phyloP scores from a whole-genome alignment of 2,888 invertebrate species.

The Trissonchulus latispiculum region DNA sequence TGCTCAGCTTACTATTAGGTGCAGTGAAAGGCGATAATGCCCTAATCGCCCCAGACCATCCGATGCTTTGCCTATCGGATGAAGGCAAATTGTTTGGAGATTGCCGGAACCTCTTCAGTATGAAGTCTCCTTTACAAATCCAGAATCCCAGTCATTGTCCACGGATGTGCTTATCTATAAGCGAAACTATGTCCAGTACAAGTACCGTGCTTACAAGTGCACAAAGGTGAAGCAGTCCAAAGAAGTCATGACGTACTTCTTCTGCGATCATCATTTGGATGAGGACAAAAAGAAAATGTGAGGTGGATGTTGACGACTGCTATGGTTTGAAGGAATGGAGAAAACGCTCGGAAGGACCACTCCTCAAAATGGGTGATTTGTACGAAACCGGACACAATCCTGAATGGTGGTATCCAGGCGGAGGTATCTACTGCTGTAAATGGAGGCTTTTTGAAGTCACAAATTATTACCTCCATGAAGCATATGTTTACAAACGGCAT shows the following conservation, averaged over 20 bases:
- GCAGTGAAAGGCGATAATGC: too few relatives aligned
- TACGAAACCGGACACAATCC: not conserved
- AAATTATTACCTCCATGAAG: not conserved
- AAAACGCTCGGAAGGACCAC: not conserved
- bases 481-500: constrained; percentile 6
- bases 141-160: not conserved
- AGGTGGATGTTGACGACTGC: not conserved
- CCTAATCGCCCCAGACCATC: too few relatives aligned
- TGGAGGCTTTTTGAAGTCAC: not conserved
- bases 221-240: not conserved
- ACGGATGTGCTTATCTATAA: not conserved
- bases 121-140: not conserved
- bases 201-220: not conserved
- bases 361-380: not conserved
- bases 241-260: not conserved
- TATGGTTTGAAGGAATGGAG: not conserved
- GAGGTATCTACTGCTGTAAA: constrained; percentile 1
- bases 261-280: not conserved
- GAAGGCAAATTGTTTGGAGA: not conserved
- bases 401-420: not conserved
- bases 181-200: not conserved
- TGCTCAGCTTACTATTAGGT: too few relatives aligned
- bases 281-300: not conserved
- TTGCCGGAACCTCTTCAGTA: not conserved
- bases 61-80: not conserved